A percentile compares a stretch with the other conserved stretches of the same genome.
Conservation (phyloP, 2,888 invertebrate species). For the Hylaea fasciaria region DNA sequence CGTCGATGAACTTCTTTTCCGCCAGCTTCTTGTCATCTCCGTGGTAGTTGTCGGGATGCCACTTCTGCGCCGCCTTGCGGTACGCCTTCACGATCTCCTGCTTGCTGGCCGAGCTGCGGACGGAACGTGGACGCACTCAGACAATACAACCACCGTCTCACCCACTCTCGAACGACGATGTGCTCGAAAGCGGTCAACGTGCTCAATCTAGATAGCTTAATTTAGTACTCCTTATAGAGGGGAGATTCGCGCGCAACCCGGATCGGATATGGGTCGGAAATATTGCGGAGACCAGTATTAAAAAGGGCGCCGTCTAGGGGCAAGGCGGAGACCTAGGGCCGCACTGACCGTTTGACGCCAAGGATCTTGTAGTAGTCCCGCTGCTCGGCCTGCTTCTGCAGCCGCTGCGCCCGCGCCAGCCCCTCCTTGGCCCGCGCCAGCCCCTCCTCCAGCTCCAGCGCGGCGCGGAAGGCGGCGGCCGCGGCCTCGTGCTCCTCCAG, state of each 20-base stretch:
- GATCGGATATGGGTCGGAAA: too few species aligned
- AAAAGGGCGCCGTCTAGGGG: too few species aligned
- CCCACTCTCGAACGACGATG: neutral
- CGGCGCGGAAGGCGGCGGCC: constrained; percentile 93
- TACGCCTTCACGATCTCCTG: constrained; percentile 98
- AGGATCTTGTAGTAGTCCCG: constrained; percentile 99
- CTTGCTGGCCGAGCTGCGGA: constrained; percentile 91
- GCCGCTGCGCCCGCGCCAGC: constrained; percentile 92
- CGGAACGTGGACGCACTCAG: neutral
- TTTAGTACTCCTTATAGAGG: too few species aligned
- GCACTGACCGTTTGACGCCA: constrained; percentile 89
- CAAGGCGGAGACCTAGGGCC: too few species aligned
- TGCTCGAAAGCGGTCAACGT: too few species aligned
- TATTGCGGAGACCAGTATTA: too few species aligned
- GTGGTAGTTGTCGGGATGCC: constrained; percentile 98
- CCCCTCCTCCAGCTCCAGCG: constrained; percentile 92
- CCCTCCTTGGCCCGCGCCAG: constrained; percentile 95
- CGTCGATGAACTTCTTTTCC: constrained; percentile 98
- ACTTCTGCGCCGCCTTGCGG: constrained; percentile 97
- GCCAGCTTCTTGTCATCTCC: constrained; percentile 96
- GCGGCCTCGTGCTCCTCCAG: constrained; percentile 97
- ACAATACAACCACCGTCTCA: neutral
- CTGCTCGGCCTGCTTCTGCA: constrained; percentile 96
- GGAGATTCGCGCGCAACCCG: too few species aligned
- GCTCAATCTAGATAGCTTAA: too few species aligned